phyloP scores from a whole-genome alignment of 1,140 invertebrate genomes.

The Leptinotarsa undecemlineata region DNA sequence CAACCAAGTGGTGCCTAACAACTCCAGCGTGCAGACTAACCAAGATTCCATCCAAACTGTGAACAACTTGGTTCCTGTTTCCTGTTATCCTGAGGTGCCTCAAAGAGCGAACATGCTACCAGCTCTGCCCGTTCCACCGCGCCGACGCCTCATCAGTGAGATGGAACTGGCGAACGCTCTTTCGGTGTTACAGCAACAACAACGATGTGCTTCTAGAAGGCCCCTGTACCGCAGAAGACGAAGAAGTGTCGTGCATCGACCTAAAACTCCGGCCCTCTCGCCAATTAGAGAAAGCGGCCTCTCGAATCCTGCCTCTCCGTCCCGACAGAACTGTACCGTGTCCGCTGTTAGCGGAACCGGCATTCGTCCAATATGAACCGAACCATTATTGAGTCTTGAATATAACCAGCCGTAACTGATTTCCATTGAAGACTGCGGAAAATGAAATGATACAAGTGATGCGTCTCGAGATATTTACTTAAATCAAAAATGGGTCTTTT shows the following conservation, averaged over 20 bases:
- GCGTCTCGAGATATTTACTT: too few relatives aligned
- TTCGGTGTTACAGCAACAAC: constrained; percentile 47
- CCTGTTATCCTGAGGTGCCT: constrained; percentile 39
- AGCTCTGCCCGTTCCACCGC: constrained; percentile 45
- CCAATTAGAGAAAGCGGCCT: constrained; percentile 75
- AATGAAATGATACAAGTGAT: background rate
- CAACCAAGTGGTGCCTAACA: constrained; percentile 53
- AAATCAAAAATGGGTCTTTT: too few relatives aligned
- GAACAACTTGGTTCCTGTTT: constrained; percentile 47
- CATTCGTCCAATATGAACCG: constrained; percentile 45
- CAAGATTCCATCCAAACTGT: constrained; percentile 43
- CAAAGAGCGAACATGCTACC: constrained; percentile 40
- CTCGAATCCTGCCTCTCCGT: constrained; percentile 72
- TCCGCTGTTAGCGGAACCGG: constrained; percentile 44
- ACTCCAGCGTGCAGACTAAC: constrained; percentile 13
- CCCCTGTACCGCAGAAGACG: constrained; percentile 47
- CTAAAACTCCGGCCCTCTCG: constrained; percentile 64
- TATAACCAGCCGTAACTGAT: background rate
- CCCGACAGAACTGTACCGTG: constrained; percentile 55
- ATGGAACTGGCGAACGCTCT: constrained; percentile 49
- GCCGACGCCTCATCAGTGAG: constrained; percentile 48
- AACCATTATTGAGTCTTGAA: background rate
- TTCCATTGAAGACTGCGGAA: background rate
- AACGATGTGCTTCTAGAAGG: constrained; percentile 37
- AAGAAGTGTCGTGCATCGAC: constrained; percentile 53